Percentiles rank a stretch among this genome's conserved stretches.
Conservation (phyloP, 2,797 vertebrate species). For the Coluber constrictor region DNA sequence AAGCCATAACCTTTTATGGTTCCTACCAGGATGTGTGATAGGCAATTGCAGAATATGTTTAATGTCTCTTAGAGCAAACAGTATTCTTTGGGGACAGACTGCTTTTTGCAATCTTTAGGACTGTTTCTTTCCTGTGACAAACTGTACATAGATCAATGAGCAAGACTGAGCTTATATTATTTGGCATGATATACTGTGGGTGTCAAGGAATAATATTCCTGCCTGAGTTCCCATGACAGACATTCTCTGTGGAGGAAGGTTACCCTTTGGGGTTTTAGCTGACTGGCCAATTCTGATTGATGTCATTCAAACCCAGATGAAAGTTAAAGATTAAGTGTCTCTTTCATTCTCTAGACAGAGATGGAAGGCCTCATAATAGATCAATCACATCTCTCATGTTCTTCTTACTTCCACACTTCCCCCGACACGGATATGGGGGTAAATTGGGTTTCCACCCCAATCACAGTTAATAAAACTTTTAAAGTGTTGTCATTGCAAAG, state of each 20-base stretch:
- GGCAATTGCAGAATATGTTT: conserved; percentile 52
- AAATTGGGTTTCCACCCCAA: not conserved
- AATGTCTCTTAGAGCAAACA: conserved; percentile 38
- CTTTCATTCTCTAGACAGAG: not conserved
- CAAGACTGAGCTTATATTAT: not conserved
- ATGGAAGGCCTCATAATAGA: not conserved
- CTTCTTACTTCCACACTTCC: not conserved
- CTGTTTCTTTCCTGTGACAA: not conserved
- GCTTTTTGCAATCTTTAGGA: not conserved
- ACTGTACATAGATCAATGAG: not conserved
- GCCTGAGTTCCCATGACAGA: not conserved
- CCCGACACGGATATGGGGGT: not conserved
- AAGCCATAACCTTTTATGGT: conserved; percentile 67
- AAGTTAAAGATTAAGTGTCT: not conserved
- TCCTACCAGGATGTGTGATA: conserved; percentile 37
- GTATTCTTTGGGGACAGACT: not conserved
- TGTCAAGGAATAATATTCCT: not conserved
- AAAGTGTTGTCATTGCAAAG: not conserved
- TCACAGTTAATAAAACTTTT: not conserved
- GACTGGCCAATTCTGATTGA: not conserved
- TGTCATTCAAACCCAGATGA: not conserved
- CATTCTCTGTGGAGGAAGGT: not conserved
- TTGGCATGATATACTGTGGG: not conserved
- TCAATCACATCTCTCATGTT: not conserved
- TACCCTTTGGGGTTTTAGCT: not conserved